Percentiles rank a stretch among this genome's conserved stretches.
phyloP scores from a whole-genome alignment of 2,888 invertebrate genomes.

The Andrena praecox region DNA sequence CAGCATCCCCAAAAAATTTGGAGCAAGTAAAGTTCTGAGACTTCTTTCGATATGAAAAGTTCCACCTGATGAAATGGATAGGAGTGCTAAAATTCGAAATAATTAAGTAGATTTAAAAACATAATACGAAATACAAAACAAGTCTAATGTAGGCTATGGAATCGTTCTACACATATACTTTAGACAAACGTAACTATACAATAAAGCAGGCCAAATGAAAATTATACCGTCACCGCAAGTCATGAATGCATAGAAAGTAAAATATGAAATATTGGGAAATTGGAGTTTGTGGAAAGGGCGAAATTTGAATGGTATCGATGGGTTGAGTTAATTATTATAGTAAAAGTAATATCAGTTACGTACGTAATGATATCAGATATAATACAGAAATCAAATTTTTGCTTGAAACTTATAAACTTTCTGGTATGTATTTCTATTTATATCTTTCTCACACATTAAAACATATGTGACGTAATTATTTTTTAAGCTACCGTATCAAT shows the following conservation, averaged over 20 bases:
- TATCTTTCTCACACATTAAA: not conserved
- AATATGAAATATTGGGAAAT: slow-evolving; percentile 62
- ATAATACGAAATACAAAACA: slow-evolving; percentile 63
- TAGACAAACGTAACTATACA: slow-evolving; percentile 65
- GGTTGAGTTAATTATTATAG: slow-evolving; percentile 62
- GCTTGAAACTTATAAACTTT: slow-evolving; percentile 15
- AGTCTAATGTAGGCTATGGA: slow-evolving; percentile 70
- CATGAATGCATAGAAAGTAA: slow-evolving; percentile 73
- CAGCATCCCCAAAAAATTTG: slow-evolving; percentile 13
- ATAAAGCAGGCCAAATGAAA: slow-evolving; percentile 71
- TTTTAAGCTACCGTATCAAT: slow-evolving; percentile 12
- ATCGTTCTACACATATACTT: slow-evolving; percentile 66
- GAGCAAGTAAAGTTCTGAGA: slow-evolving; percentile 46
- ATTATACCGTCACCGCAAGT: slow-evolving; percentile 76
- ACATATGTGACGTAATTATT: not conserved
- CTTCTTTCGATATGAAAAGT: slow-evolving; percentile 26
- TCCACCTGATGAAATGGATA: slow-evolving; percentile 38
- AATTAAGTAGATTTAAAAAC: slow-evolving; percentile 46
- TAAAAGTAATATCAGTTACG: slow-evolving; percentile 37
- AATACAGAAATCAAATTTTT: slow-evolving; percentile 16
- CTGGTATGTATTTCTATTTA: slow-evolving; percentile 12
- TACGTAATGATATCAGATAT: slow-evolving; percentile 21
- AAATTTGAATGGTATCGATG: slow-evolving; percentile 62
- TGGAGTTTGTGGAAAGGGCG: slow-evolving; percentile 56
- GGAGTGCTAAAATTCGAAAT: slow-evolving; percentile 51